Conservation (phyloP, 2,113 vertebrate species). For the Cairina moschata region DNA sequence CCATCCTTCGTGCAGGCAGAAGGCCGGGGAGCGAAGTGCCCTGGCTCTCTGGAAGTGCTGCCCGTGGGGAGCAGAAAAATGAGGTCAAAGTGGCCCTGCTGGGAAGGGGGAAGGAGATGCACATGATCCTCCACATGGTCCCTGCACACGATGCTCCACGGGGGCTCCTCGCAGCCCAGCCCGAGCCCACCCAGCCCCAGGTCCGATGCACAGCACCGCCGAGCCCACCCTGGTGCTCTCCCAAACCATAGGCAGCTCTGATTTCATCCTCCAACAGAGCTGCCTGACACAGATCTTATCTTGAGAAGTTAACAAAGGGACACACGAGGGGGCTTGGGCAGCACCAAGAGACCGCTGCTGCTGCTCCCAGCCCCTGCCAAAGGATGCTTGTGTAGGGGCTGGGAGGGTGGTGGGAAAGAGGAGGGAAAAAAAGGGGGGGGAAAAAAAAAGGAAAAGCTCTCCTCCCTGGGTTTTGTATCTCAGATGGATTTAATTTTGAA, state of each 20-base stretch:
- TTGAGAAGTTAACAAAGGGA: neutral
- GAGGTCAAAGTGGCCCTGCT: neutral
- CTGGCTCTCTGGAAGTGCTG: neutral
- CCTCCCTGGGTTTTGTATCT: neutral
- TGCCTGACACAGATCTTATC: neutral
- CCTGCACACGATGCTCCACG: too few relatives aligned
- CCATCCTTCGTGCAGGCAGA: neutral
- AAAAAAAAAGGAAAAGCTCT: rapidly evolving
- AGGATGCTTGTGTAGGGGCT: neutral
- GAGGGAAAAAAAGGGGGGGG: too few relatives aligned
- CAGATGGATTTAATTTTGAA: neutral
- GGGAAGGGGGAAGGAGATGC: neutral
- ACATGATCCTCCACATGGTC: too few relatives aligned
- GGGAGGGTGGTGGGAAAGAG: neutral
- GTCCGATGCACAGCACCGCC: rapidly evolving
- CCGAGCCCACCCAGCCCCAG: too few relatives aligned
- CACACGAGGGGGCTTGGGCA: too few relatives aligned
- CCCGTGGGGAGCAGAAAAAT: neutral
- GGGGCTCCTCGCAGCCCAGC: too few relatives aligned
- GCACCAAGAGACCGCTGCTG: too few relatives aligned
- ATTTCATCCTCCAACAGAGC: neutral
- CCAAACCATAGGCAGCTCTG: neutral
- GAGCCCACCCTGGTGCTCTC: neutral
- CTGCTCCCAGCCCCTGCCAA: neutral
- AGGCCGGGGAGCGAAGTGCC: too few relatives aligned